Evolutionary conservation across 2,797 vertebrate species (phyloP).

Genomic region (Neostethus bicornis): DNA sequence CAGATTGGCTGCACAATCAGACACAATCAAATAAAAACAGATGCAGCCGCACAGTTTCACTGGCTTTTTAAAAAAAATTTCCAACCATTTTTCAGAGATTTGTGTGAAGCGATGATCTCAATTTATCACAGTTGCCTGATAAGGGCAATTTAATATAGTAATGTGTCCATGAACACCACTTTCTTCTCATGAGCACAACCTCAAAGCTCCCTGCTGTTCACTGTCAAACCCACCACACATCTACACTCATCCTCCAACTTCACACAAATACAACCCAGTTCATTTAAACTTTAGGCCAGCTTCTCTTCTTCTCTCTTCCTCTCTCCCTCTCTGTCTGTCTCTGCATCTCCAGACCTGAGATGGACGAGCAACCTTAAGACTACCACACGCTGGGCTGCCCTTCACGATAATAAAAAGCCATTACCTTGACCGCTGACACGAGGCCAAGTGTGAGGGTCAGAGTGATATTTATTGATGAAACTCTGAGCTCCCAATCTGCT

Average conservation of each 20-base stretch:
- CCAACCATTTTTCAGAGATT: conserved; percentile 58
- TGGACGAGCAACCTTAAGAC: conserved; percentile 87
- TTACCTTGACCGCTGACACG: conserved; percentile 98
- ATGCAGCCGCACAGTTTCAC: conserved; percentile 21
- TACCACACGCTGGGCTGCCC: conserved; percentile 87
- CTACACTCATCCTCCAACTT: conserved; percentile 71
- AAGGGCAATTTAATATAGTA: conserved; percentile 81
- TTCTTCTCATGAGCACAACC: conserved; percentile 69
- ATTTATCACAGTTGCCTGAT: conserved; percentile 82
- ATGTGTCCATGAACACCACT: conserved; percentile 78
- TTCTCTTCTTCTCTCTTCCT: conserved; percentile 49
- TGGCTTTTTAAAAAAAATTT: conserved; percentile 12
- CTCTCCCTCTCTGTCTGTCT: conserved; percentile 73
- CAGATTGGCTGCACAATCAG: conserved; percentile 52
- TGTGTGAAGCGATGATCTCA: conserved; percentile 60
- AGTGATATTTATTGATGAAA: conserved; percentile 99
- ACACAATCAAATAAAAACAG: conserved; percentile 41
- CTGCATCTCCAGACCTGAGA: conserved; percentile 81
- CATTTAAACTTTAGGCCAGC: conserved; percentile 79
- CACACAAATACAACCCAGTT: conserved; percentile 78
- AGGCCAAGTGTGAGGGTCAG: conserved; percentile 94
- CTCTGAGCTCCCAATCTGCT: conserved; percentile 98
- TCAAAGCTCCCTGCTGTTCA: conserved; percentile 73
- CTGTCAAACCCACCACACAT: conserved; percentile 72
- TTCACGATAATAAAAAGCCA: conserved; percentile 95